Evolutionary conservation across 2,797 vertebrate genomes (phyloP), one percentile per base, ranked within the genome.

Genomic region (Macroramphosus scolopax): DNA sequence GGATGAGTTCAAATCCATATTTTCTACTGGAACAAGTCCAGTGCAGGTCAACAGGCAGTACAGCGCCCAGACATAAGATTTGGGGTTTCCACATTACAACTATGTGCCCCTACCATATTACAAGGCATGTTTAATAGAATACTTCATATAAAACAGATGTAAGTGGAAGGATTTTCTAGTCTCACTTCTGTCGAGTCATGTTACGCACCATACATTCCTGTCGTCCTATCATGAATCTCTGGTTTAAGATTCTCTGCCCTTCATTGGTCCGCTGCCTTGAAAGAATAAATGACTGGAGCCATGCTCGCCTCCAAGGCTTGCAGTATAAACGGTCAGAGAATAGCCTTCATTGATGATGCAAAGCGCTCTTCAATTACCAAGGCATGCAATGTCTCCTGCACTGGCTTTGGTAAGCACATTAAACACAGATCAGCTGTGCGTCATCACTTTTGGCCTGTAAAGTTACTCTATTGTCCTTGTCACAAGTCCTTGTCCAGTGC

Each of bases 381-480:
- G 22, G 53, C 32, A 50, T 29, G 17, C 3, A 9, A 33, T 28
- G 35, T 28, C 25, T 50, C 16, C 54, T 30, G 40, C 2, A 3
- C 30, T 17, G 32, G 36, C 58, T 45, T 28, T 28, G 44, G 45
- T 17, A 13, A 67, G 47, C 32, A 51, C 51, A 67, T 73, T 68
- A 51, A 68, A 73, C 17, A 51, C 52, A 51, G 46, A 67, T 63
- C 50, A 55, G 54, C 61, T 41, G 58, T 20, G 41, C 7, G 17
- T 71, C 77, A 72, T 72, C 68, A 66, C 41, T 69, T 72, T 70
- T 51, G 1, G 1, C 38, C 17, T 22, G 17, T 33, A 24, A 54
- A 40, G 46, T 69, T 63, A 26, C 49, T 67, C 43, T 30, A 28
- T 22, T 60, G 65, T 72, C 68, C 73, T 71, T 47, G 63, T 43